Evolutionary conservation across 2,113 vertebrate genomes (phyloP).

Genomic region (Dascyllus trimaculatus): DNA sequence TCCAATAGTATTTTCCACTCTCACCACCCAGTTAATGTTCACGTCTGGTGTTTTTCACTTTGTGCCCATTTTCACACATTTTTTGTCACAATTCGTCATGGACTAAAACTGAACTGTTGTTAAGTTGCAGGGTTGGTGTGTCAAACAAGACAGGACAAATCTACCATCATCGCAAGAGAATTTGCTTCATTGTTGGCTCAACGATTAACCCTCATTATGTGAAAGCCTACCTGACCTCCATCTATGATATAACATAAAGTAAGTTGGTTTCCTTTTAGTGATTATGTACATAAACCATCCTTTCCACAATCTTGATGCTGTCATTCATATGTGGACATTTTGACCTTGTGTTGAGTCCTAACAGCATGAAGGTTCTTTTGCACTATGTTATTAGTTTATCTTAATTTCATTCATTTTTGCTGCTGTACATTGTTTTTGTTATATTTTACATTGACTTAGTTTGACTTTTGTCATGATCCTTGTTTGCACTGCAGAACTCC

Average conservation of each 20-base stretch:
- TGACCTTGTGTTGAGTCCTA: neutral
- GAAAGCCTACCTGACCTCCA: neutral
- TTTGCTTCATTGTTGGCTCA: neutral
- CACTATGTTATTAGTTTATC: neutral
- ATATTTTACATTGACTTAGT: too few species aligned
- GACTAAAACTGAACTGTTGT: too few species aligned
- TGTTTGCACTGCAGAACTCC: neutral
- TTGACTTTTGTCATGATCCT: too few species aligned
- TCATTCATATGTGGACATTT: neutral
- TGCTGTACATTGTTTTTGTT: too few species aligned
- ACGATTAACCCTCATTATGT: neutral
- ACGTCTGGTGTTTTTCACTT: neutral
- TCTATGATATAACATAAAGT: neutral
- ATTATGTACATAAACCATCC: neutral
- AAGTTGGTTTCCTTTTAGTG: neutral
- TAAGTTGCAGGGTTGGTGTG: too few species aligned
- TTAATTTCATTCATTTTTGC: neutral
- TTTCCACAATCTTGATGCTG: neutral
- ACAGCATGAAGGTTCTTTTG: neutral
- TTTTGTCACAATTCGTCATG: neutral
- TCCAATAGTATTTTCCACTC: conserved; percentile 25
- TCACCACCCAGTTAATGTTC: neutral
- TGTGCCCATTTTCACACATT: neutral
- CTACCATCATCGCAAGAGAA: neutral
- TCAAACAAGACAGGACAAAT: neutral